Evolutionary conservation across 1,140 invertebrate genomes (phyloP), one percentile per base, ranked within the genome.

Genomic region (Monomorium pharaonis): DNA sequence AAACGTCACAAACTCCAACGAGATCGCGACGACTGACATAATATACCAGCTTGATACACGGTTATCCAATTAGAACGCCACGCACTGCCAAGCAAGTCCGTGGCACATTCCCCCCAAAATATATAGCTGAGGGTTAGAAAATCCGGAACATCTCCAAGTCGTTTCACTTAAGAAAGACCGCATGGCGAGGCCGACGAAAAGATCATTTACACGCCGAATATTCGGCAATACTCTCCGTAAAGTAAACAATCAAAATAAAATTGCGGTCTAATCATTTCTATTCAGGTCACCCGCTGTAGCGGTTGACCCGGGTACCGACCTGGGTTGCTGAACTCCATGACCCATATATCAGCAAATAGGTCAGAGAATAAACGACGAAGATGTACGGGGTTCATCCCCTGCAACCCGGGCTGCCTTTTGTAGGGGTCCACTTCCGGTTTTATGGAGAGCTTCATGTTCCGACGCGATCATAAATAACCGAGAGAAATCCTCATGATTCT

Each of bases 321-420:
- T 80, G 84, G 92, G 91, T 92, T 90, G 91, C 65, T 92, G 91
- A 93, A 92, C 92, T 85, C 89, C 58, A 74, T 93, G 92, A 88
- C 92, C 92, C 58, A 92, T 91, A 89, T 92, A 69, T 78, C 83
- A 56, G 54, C 47, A 93, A 92, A 91, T 92, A 87, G 92, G 92
- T 90, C 92, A 93, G 84, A 86, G 70, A 72, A 89, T 85, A 90
- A 87, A 89, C 69, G 89, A 89, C 88, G 56, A 89, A 87, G 85
- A 85, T 56, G 21, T 37, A 87, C 86, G 78, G 67, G 60, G 58
- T 12, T 84, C 51, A 42, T 86, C 37, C 56, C 58, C 33, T n/a
- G 51, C 33, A 30, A 54, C 16, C 24, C 37, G 27, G 9, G 18
- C 51, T 21, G n/a, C 37, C 70, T 74, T n/a, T 83, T 72, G 56